phyloP scores from a whole-genome alignment of 2,888 invertebrate genomes.

The Dichetophora obliterata region DNA sequence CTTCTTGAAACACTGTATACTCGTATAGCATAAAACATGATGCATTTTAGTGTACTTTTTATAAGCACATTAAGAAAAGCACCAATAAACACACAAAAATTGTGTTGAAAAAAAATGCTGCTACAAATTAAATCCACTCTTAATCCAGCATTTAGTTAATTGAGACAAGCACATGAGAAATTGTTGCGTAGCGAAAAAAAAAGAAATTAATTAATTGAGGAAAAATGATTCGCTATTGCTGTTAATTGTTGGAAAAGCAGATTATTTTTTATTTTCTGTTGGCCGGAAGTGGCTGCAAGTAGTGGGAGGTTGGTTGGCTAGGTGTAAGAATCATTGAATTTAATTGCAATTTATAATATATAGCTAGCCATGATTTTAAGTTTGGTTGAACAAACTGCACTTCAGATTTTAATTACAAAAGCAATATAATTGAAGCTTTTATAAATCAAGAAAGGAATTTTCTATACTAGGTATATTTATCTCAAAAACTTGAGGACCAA shows the following conservation, averaged over 20 bases:
- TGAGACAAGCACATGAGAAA: not conserved
- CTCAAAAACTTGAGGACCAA: too few relatives aligned
- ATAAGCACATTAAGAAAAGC: not conserved
- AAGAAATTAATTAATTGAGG: not conserved
- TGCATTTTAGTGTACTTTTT: too few relatives aligned
- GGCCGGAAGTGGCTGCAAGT: not conserved
- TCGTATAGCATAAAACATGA: too few relatives aligned
- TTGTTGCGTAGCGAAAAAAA: too few relatives aligned
- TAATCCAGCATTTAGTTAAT: not conserved
- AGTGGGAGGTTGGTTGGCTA: not conserved
- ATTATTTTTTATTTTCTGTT: not conserved
- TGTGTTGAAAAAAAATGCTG: too few relatives aligned
- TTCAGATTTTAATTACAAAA: not conserved
- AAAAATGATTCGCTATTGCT: not conserved
- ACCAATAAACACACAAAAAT: not conserved
- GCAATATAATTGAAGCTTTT: not conserved
- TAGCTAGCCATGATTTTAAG: not conserved
- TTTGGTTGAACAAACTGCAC: not conserved
- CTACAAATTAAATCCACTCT: constrained; percentile 16
- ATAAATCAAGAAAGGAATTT: not conserved
- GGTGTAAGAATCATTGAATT: not conserved
- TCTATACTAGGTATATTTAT: too few relatives aligned
- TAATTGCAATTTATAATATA: not conserved
- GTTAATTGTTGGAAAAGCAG: constrained; percentile 12
- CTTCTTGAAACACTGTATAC: too few relatives aligned